phyloP scores from a whole-genome alignment of 2,888 invertebrate species.

The Antheraea yamamai region DNA sequence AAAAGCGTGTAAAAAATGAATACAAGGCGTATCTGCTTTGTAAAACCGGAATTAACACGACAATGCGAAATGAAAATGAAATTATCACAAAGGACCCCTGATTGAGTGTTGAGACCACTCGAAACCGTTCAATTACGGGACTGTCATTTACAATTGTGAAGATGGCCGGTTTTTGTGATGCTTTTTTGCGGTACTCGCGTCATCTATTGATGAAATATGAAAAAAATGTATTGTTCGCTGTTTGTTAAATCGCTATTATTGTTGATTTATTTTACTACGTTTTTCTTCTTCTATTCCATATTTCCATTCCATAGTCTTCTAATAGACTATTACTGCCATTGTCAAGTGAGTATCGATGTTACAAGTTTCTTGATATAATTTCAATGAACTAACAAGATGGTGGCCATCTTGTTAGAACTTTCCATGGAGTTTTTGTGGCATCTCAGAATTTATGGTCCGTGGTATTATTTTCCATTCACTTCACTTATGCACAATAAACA shows the following conservation, averaged over 20 bases:
- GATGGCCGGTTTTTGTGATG: slow-evolving; percentile 23
- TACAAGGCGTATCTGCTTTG: background rate
- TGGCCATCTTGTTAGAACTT: too few relatives aligned
- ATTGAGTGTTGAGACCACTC: slow-evolving; percentile 53
- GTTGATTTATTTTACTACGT: background rate
- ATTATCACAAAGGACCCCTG: slow-evolving; percentile 43
- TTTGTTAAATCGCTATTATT: slow-evolving; percentile 2
- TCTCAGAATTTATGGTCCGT: too few relatives aligned
- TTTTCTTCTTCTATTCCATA: too few relatives aligned
- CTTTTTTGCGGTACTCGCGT: slow-evolving; percentile 2
- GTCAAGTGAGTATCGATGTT: too few relatives aligned
- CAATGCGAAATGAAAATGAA: slow-evolving; percentile 21
- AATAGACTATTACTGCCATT: too few relatives aligned
- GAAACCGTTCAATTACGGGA: slow-evolving; percentile 64
- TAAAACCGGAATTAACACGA: slow-evolving; percentile 11
- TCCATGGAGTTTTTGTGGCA: too few relatives aligned
- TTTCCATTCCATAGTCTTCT: too few relatives aligned
- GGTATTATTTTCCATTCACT: too few relatives aligned
- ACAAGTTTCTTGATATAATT: too few relatives aligned
- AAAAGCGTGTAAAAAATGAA: background rate
- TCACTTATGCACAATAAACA: too few relatives aligned
- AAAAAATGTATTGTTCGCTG: background rate
- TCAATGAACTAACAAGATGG: too few relatives aligned
- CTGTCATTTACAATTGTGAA: slow-evolving; percentile 58
- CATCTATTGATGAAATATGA: slow-evolving; percentile 8